phyloP scores from a whole-genome alignment of 2,797 vertebrate species.

The Rhabdophis nuchalis region DNA sequence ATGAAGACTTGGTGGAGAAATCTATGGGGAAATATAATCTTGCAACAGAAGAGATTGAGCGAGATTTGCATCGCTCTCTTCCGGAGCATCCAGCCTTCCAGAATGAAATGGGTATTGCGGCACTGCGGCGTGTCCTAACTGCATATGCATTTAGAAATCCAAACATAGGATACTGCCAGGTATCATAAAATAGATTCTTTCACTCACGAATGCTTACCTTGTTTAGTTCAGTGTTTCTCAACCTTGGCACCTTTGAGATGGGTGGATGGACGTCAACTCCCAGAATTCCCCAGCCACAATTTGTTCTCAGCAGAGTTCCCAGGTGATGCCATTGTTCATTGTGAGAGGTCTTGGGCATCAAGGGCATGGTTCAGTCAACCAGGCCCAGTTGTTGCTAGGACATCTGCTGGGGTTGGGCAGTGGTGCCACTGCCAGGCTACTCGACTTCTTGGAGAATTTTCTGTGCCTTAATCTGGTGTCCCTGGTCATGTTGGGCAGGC shows the following conservation, averaged over 20 bases:
- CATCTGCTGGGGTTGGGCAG: not conserved
- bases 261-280: no score
- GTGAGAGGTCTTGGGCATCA: not conserved
- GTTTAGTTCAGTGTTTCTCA: not conserved
- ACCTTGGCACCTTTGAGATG: not conserved
- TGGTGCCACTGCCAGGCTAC: not conserved
- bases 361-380: not conserved
- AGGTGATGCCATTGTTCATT: not conserved
- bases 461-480: not conserved
- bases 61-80: conserved; percentile 95
- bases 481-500: not conserved
- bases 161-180: conserved; percentile 98
- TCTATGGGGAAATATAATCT: conserved; percentile 97
- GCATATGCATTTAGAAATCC: conserved; percentile 97
- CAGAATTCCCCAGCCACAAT: no score
- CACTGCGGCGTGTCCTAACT: conserved; percentile 91
- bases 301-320: not conserved
- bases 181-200: conserved; percentile 51
- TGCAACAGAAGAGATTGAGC: conserved; percentile 96
- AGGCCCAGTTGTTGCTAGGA: not conserved
- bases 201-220: not conserved
- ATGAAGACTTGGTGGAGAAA: conserved; percentile 94
- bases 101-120: conserved; percentile 97
- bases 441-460: not conserved
- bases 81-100: conserved; percentile 97